Base-by-base conservation (phyloP, 2,888 invertebrate genomes). In the Troilus luridus region DNA sequence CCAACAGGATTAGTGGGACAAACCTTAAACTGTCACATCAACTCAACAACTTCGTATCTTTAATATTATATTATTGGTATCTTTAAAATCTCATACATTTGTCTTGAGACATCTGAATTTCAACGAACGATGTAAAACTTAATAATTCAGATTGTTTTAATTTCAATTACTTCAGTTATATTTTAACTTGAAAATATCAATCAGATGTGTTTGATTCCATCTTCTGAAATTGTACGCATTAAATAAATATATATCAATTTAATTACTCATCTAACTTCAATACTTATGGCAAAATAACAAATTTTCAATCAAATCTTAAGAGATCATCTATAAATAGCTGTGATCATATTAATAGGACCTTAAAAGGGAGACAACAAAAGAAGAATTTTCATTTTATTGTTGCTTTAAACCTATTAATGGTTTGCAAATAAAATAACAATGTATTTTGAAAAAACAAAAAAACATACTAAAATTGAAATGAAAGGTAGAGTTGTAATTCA, bases 341-440 rank as follows among this genome's bases (percentile, higher is more conserved):
- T 77, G 72, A 77, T 77, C 72, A 77, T 77, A 77, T 77, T 77
- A 77, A 77, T 77, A 77, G 72, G 41, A 27, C 72, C 72, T 41
- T 77, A 77, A 77, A 72, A 41, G 72, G 72, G 41, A 17, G 60
- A 27, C 17, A 77, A 77, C 72, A 77, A 77, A 6, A 14, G 27
- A 41, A 77, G 41, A 77, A 7, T 77, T 77, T 77, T 17, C 72
- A 77, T 19, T 27, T 72, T 27, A 67, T 67, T 67, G 27, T 17
- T 77, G 17, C 1, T 41, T 77, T 41, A 5, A 17, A 27, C 7
- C 2, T 41, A 41, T 77, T 7, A 19, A 8, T 19, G 0, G 8
- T 17, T 0, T 17, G 19, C 1, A 27, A 77, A 41, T 77, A 77
- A 77, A 77, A 77, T 41, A 67, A 6, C 14, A 77, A 77, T 67